phyloP scores from a whole-genome alignment of 2,113 vertebrate genomes.

The Hemibagrus wyckioides region DNA sequence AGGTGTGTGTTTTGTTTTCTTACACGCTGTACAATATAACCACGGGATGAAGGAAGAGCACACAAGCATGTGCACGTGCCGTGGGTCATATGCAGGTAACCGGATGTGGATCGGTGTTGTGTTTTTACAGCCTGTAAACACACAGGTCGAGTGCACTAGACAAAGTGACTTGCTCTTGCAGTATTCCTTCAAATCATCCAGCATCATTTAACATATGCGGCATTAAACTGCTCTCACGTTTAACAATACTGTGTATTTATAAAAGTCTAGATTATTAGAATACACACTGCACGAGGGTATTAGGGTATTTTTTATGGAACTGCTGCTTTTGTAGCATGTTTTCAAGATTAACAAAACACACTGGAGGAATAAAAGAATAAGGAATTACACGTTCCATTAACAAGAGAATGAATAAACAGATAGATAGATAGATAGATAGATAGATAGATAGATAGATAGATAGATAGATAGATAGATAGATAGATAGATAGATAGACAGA shows the following conservation, averaged over 20 bases:
- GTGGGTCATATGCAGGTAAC: neutral
- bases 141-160: constrained; percentile 20
- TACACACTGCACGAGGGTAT: neutral
- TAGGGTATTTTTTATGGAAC: neutral
- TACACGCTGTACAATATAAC: neutral
- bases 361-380: neutral
- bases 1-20: neutral
- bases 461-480: too few relatives aligned
- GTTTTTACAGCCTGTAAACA: constrained; percentile 31
- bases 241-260: neutral
- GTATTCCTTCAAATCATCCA: neutral
- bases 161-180: neutral
- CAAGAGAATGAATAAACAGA: too few relatives aligned
- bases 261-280: neutral
- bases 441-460: neutral
- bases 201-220: constrained; percentile 30
- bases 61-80: neutral
- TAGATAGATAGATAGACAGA: neutral
- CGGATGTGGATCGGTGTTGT: neutral
- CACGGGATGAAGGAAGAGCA: neutral
- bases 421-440: neutral
- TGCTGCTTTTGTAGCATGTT: neutral
- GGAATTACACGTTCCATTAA: neutral
- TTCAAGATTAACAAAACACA: neutral
- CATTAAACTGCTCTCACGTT: constrained; percentile 20